Conservation (phyloP, 2,797 vertebrate species). For the Anisognathus igniventris region DNA sequence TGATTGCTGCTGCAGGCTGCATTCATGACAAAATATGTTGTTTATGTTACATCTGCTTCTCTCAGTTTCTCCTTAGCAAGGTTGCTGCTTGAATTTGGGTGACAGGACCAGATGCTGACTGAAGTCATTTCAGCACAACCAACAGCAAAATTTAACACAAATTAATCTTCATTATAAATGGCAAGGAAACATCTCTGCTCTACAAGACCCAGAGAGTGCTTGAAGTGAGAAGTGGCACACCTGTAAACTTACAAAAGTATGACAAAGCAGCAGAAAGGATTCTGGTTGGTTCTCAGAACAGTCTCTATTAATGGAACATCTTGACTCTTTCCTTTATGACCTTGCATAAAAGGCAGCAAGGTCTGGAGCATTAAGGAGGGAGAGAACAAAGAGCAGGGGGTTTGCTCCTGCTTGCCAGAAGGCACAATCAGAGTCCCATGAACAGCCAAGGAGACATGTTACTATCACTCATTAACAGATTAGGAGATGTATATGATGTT, state of each 20-base stretch:
- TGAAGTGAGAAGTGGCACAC: not conserved
- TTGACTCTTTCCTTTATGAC: not conserved
- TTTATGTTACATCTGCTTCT: not conserved
- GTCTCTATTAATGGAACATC: accelerated
- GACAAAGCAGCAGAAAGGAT: not conserved
- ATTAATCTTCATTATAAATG: not conserved
- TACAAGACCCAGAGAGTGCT: not conserved
- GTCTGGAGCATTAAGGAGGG: not conserved
- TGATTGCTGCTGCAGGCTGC: not conserved
- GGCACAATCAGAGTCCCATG: not conserved
- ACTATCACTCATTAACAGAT: not conserved
- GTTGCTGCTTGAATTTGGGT: accelerated
- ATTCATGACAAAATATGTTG: not conserved
- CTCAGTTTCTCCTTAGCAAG: not conserved
- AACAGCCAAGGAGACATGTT: not conserved
- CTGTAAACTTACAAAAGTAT: not conserved
- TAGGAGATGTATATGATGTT: not conserved
- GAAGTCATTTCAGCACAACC: accelerated
- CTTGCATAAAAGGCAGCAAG: not conserved
- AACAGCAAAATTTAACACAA: not conserved
- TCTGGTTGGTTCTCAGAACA: not conserved
- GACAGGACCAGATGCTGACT: not conserved
- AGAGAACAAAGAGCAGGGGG: not conserved
- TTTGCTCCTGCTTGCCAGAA: not conserved
- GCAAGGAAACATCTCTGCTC: not conserved